Percentiles rank a stretch among this genome's conserved stretches.
Evolutionary conservation across 2,113 vertebrate species (phyloP).

Genomic region (Lucifuga dentata): DNA sequence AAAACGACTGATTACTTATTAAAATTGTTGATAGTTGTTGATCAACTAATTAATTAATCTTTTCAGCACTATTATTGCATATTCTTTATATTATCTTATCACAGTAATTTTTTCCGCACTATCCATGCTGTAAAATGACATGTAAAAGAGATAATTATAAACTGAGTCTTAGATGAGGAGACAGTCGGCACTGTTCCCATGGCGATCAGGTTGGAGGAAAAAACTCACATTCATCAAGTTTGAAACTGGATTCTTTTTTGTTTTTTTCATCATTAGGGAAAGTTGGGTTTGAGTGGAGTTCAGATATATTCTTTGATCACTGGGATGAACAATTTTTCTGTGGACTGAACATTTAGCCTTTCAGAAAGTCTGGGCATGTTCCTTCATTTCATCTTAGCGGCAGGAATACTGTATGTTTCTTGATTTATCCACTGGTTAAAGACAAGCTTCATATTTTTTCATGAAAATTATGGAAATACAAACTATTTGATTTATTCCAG

Average conservation of each 20-base stretch:
- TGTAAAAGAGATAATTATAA: conserved; percentile 42
- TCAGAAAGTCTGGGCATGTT: too few relatives aligned
- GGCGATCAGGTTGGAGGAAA: conserved; percentile 45
- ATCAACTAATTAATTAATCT: too few relatives aligned
- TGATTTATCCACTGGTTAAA: background rate
- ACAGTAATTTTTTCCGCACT: background rate
- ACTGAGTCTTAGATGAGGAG: conserved; percentile 20
- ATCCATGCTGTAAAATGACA: conserved; percentile 17
- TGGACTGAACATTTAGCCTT: background rate
- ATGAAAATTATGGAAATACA: too few relatives aligned
- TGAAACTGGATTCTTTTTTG: conserved; percentile 38
- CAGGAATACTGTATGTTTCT: background rate
- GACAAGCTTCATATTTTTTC: too few relatives aligned
- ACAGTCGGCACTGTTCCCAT: conserved; percentile 54
- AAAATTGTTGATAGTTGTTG: too few relatives aligned
- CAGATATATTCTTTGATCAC: conserved; percentile 18
- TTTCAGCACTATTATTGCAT: background rate
- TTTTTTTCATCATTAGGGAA: conserved; percentile 7
- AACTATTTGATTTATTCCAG: background rate
- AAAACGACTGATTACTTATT: too few relatives aligned
- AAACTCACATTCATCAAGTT: conserved; percentile 58
- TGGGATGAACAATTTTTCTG: background rate
- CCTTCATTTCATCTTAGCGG: too few relatives aligned
- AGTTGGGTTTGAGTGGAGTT: conserved; percentile 12
- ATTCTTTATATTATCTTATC: background rate